Evolutionary conservation across 1,140 invertebrate genomes (phyloP).

Genomic region (Helicoverpa zea): DNA sequence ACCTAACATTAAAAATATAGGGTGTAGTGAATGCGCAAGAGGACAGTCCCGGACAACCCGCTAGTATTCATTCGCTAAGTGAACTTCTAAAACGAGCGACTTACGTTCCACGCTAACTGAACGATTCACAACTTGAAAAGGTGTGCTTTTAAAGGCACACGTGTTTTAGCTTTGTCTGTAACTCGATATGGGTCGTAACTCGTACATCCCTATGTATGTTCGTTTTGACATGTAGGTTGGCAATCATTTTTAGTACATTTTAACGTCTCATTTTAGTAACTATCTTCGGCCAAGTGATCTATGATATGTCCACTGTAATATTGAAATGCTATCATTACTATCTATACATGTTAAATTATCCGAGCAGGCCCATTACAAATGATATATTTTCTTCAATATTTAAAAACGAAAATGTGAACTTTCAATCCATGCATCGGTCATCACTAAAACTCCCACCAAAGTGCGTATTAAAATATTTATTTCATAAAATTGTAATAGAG

Average conservation of each 20-base stretch:
- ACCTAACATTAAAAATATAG: slow-evolving; percentile 77
- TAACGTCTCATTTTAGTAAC: no score
- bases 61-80: slow-evolving; percentile 82
- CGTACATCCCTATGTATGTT: not conserved
- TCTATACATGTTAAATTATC: not conserved
- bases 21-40: slow-evolving; percentile 62
- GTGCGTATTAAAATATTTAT: not conserved
- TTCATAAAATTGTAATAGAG: not conserved
- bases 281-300: no score
- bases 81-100: slow-evolving; percentile 73
- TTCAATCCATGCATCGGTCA: no score
- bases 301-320: not conserved
- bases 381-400: no score
- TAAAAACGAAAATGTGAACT: no score
- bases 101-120: slow-evolving; percentile 64
- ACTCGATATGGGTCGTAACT: slow-evolving; percentile 47
- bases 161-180: slow-evolving; percentile 58
- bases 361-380: no score
- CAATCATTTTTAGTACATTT: not conserved
- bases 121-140: slow-evolving; percentile 74
- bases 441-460: not conserved
- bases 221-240: slow-evolving; percentile 6
- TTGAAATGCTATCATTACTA: not conserved
- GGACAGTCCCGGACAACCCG: slow-evolving; percentile 61
- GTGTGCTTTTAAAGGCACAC: slow-evolving; percentile 61